Base-by-base conservation (phyloP, 2,888 invertebrate genomes). In the Conus canariensis region DNA sequence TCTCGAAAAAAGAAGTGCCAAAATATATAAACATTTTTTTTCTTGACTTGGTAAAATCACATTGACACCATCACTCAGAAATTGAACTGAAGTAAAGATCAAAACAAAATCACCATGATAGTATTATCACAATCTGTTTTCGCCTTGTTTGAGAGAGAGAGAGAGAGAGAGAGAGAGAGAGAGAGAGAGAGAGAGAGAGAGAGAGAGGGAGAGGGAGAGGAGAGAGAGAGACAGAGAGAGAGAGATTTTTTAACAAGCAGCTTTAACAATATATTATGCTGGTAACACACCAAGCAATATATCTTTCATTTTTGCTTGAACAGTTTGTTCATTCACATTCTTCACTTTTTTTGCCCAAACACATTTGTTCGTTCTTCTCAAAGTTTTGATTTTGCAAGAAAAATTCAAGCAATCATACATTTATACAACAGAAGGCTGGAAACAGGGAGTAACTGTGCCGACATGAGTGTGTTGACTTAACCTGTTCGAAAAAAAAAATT, bases 1-100 rank as follows among this genome's bases (percentile, higher is more conserved):
- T 83, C 82, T 83, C 82, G 58, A 58, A 58, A 83, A 22, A 83
- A 82, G 19, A 82, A 58, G 82, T 58, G 82, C 58, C 82, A 56
- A 83, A 83, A 83, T 83, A 83, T 83, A 83, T 83, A 16, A 19
- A 83, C 70, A 22, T 16, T 22, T 70, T 19, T 19, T 56, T 16
- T 56, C 22, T 83, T 83, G 56, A 83, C 58, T 83, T 58, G 8
- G 10, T 1, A 83, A 83, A 83, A 83, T 83, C 56, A 83, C 70
- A 70, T 70, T 8, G 22, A 70, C 22, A 22, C 70, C 22, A 56
- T 83, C 82, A 83, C 58, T 82, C 82, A 58, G 82, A 58, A 64
- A 64, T 14, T 80, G 8, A 80, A 80, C 80, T 80, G 45, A 45
- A 80, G 45, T 80, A 30, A 70, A 70, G 22, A 70, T 22, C 70